Base-by-base conservation (phyloP, 2,797 vertebrate species). In the Morus bassanus region DNA sequence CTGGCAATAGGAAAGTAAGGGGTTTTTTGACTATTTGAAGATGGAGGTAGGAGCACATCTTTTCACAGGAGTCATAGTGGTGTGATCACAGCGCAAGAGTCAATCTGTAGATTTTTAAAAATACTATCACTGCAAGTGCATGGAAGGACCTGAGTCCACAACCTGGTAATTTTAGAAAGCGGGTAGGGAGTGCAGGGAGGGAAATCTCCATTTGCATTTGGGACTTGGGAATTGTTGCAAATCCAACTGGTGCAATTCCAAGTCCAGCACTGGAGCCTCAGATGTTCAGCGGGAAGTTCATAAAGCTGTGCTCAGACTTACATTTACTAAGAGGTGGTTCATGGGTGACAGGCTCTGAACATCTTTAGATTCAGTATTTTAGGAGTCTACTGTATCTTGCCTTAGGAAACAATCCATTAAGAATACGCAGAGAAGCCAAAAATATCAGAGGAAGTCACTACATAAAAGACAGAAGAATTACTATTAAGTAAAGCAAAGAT, bases 361-460 rank as follows among this genome's bases (percentile, higher is more conserved):
- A 64, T 25, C 83, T 74, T 75, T 60, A 63, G 18, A 18, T 45
- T 45, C 43, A 45, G 18, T 45, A 18, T 45, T 45, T 45, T 45
- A 45, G 43, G 43, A 45, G 43, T 45, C 43, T 45, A 28, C 51
- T 82, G 64, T 54, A 89, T 67, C 33, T 51, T 92, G 78, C 89
- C 70, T 70, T 72, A 72, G 43, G 89, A 83, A 94, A 82, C 30
- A 74, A 82, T 61, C 67, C 82, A 93, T 85, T 92, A 79, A 64
- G 61, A 79, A 54, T 15, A 86, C 37, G 83, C 15, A 74, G 70
- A 77, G 39, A 84, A 89, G 59, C 7, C 18, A 87, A 93, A 88
- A 85, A 43, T 45, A 67, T 39, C 56, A 68, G 54, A 75, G 25
- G 57, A 37, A 64, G 30, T 54, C 37, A 70, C 45, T 48, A 70